These are phyloP conservation scores for Thymallus thymallus DNA, from an alignment of 2,113 vertebrate species.

Conservation along the genomic window DNA sequence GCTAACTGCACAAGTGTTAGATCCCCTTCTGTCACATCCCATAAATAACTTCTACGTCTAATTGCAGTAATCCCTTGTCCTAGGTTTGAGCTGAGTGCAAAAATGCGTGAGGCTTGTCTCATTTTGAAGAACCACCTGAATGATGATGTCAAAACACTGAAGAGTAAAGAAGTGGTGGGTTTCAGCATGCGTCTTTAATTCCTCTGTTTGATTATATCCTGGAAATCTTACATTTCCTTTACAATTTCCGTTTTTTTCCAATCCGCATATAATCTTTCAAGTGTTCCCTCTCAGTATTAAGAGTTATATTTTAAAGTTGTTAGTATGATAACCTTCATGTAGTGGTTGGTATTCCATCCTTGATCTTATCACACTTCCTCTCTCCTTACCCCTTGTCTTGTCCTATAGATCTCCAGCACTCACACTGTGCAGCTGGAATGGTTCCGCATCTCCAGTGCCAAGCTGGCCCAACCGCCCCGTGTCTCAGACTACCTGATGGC, in stretches of 20 bases:
- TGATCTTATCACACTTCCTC: neutral
- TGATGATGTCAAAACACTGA: constrained; percentile 69
- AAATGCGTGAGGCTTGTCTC: constrained; percentile 88
- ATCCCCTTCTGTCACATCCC: neutral
- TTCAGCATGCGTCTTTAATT: constrained; percentile 18
- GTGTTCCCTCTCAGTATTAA: neutral
- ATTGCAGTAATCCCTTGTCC: neutral
- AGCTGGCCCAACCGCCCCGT: constrained; percentile 68
- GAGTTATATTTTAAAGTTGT: too few relatives aligned
- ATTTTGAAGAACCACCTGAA: constrained; percentile 84
- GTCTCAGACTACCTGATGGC: constrained; percentile 85
- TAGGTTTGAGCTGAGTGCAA: constrained; percentile 90
- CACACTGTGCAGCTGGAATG: constrained; percentile 87
- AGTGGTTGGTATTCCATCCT: too few relatives aligned
- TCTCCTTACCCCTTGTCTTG: neutral
- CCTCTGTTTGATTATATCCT: too few relatives aligned
- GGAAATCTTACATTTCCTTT: too few relatives aligned
- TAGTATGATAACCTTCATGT: too few relatives aligned
- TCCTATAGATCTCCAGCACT: constrained; percentile 76
- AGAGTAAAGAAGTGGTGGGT: constrained; percentile 87
- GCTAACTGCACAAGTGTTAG: neutral
- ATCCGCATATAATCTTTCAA: neutral
- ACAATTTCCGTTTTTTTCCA: too few relatives aligned
- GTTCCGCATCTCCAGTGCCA: constrained; percentile 92
- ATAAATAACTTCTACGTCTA: neutral